phyloP scores from a whole-genome alignment of 2,888 invertebrate genomes.

The Bombyx huttoni region DNA sequence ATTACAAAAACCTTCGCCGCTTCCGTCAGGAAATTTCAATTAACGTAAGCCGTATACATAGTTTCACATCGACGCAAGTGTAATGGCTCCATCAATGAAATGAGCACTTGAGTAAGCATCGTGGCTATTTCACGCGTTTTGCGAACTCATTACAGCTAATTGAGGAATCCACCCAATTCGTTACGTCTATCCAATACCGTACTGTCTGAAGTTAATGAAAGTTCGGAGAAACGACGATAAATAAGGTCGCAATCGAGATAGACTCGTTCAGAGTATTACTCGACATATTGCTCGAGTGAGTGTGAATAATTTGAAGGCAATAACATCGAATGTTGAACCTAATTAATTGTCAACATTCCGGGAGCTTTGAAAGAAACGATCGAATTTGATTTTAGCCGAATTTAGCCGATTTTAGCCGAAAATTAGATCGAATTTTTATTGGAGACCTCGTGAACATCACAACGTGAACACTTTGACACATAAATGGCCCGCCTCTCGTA shows the following conservation, averaged over 20 bases:
- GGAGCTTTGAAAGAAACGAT: neutral
- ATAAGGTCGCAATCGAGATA: neutral
- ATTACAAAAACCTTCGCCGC: too few relatives aligned
- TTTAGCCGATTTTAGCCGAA: too few relatives aligned
- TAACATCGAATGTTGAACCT: neutral
- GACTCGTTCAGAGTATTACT: neutral
- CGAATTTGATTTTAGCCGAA: neutral
- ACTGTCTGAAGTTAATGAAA: constrained; percentile 3
- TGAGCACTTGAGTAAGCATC: neutral
- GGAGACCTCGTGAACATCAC: too few relatives aligned
- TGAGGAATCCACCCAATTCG: neutral
- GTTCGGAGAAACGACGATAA: neutral
- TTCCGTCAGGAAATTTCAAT: neutral
- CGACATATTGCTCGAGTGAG: neutral
- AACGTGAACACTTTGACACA: too few relatives aligned
- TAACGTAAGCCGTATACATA: neutral
- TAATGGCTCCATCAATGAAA: neutral
- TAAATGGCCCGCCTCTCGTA: too few relatives aligned
- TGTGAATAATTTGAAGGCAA: neutral
- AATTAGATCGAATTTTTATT: too few relatives aligned
- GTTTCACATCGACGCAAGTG: neutral
- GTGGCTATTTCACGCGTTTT: neutral
- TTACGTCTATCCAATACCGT: constrained; percentile 1
- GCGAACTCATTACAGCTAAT: neutral
- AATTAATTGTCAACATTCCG: neutral